Conservation (phyloP, 1,140 invertebrate species). For the Potamilus streckersoni region DNA sequence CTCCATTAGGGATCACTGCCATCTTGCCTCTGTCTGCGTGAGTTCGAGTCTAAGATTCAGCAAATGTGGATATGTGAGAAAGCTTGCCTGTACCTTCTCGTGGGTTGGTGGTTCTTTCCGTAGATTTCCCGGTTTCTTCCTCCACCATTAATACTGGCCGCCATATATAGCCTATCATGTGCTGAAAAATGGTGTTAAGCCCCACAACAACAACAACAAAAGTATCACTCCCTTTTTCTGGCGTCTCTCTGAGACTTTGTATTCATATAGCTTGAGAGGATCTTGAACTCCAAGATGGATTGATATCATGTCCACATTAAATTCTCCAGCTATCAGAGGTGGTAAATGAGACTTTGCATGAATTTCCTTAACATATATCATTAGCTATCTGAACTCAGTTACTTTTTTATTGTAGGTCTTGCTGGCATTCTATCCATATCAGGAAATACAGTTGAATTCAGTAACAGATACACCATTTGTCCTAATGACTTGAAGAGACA, state of each 20-base stretch:
- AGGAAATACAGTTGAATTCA: slow-evolving; percentile 12
- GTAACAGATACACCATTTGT: not conserved
- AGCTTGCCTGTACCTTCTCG: no score
- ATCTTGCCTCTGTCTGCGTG: no score
- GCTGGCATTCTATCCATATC: slow-evolving; percentile 2
- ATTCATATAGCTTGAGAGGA: slow-evolving; percentile 5
- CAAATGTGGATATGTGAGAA: no score
- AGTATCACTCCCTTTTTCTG: not conserved
- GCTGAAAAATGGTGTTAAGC: no score
- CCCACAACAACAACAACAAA: no score
- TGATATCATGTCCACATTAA: slow-evolving; percentile 7
- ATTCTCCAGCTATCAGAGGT: slow-evolving; percentile 9
- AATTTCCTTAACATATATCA: slow-evolving; percentile 8
- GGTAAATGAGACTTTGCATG: slow-evolving; percentile 12
- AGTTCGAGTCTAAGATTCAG: no score
- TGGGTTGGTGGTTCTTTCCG: no score
- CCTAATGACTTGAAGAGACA: not conserved
- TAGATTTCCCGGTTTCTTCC: no score
- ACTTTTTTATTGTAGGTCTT: slow-evolving; percentile 8
- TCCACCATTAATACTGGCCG: no score
- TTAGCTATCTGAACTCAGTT: slow-evolving; percentile 12
- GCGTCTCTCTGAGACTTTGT: slow-evolving; percentile 4
- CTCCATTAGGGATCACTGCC: no score
- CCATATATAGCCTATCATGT: no score
- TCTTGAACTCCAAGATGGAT: not conserved